Percentiles rank a stretch among this genome's conserved stretches.
phyloP scores from a whole-genome alignment of 2,888 invertebrate genomes.

The Muscina levida region DNA sequence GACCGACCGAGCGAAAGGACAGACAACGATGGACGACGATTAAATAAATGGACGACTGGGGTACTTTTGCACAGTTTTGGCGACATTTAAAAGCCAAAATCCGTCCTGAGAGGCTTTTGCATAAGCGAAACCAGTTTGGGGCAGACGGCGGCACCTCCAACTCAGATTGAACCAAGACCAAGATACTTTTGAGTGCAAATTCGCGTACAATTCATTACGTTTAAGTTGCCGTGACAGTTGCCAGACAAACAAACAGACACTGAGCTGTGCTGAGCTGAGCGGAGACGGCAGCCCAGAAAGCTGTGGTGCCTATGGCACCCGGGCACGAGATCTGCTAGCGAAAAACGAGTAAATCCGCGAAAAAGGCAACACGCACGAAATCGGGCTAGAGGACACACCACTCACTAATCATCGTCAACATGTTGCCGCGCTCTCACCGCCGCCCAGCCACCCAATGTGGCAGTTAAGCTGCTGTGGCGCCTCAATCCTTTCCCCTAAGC shows the following conservation, averaged over 20 bases:
- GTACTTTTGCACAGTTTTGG: conserved; percentile 55
- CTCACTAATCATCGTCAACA: conserved; percentile 57
- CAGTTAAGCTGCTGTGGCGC: neutral
- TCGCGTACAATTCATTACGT: conserved; percentile 63
- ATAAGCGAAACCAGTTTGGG: conserved; percentile 58
- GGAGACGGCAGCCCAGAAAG: neutral
- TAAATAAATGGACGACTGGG: conserved; percentile 47
- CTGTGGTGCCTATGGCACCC: neutral
- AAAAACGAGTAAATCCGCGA: neutral
- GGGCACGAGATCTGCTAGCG: neutral
- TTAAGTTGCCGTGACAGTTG: conserved; percentile 60
- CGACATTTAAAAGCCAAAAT: conserved; percentile 56
- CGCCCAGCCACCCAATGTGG: neutral
- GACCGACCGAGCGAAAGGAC: neutral
- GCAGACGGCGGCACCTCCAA: neutral
- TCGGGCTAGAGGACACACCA: conserved; percentile 48
- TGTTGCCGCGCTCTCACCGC: neutral
- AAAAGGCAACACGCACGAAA: conserved; percentile 56
- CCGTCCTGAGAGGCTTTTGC: conserved; percentile 39
- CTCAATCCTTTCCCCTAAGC: neutral
- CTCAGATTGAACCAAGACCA: conserved; percentile 23
- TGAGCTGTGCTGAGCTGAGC: neutral
- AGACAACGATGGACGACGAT: neutral
- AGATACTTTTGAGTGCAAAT: conserved; percentile 63
- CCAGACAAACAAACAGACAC: conserved; percentile 30